Evolutionary conservation across 1,140 invertebrate genomes (phyloP).

Genomic region (Calosoma granatense): DNA sequence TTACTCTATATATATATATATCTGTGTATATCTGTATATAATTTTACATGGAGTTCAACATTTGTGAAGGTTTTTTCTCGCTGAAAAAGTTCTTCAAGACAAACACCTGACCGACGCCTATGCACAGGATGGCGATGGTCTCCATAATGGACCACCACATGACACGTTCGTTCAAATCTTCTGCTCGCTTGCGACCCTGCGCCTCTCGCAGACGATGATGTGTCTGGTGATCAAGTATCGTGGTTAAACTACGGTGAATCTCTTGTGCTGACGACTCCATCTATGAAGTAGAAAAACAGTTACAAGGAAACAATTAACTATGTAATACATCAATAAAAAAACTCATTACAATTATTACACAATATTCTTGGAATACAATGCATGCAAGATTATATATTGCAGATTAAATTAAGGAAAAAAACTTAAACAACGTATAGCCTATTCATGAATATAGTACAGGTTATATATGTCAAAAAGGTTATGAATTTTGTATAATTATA

Average conservation of each 20-base stretch:
- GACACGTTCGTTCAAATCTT: conserved; percentile 90
- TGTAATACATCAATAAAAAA: conserved; percentile 9
- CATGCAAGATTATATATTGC: neutral
- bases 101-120: conserved; percentile 82
- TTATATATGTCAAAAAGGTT: no score
- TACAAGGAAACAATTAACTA: conserved; percentile 15
- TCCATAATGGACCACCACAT: conserved; percentile 87
- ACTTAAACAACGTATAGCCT: neutral
- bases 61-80: conserved; percentile 56
- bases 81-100: conserved; percentile 92
- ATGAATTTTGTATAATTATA: no score
- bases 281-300: conserved; percentile 38
- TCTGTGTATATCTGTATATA: no score
- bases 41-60: conserved; percentile 2
- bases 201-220: conserved; percentile 92
- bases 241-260: conserved; percentile 79
- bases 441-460: no score
- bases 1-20: no score
- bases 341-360: neutral
- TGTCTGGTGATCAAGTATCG: conserved; percentile 88
- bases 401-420: conserved; percentile 3
- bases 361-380: no score
- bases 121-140: conserved; percentile 72
- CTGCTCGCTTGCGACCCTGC: conserved; percentile 85
- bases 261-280: conserved; percentile 84